phyloP scores from a whole-genome alignment of 2,797 vertebrate species.

The Nothura maculosa region DNA sequence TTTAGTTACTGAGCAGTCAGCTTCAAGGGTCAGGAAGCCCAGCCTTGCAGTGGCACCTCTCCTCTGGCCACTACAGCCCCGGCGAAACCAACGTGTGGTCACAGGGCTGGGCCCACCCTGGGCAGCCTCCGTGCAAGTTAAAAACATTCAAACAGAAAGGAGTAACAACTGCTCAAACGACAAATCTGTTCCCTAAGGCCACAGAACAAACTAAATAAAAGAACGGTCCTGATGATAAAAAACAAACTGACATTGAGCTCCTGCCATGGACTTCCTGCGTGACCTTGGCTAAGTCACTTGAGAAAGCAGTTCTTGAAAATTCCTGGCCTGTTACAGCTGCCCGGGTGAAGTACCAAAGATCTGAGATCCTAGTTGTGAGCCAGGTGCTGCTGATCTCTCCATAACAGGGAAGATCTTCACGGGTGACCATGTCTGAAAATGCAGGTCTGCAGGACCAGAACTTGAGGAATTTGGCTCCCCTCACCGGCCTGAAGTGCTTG shows the following conservation, averaged over 20 bases:
- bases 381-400: not conserved
- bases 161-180: not conserved
- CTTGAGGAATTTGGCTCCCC: not conserved
- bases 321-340: slow-evolving; percentile 34
- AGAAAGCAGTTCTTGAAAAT: slow-evolving; percentile 63
- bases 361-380: not conserved
- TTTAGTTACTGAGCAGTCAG: not conserved
- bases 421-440: not conserved
- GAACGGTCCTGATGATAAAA: slow-evolving; percentile 42
- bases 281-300: slow-evolving; percentile 55
- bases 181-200: slow-evolving; percentile 21
- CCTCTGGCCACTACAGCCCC: not conserved
- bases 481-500: not conserved
- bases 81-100: not conserved
- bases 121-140: not conserved
- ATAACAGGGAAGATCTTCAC: not conserved
- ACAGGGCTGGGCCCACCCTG: not conserved
- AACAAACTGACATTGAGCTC: slow-evolving; percentile 30
- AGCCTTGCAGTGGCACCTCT: not conserved
- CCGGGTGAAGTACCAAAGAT: slow-evolving; percentile 27
- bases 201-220: not conserved
- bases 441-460: not conserved
- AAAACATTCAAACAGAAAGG: not conserved
- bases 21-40: not conserved
- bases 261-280: slow-evolving; percentile 50